Evolutionary conservation across 2,113 vertebrate species (phyloP).

Genomic region (Lampris megalopsis): DNA sequence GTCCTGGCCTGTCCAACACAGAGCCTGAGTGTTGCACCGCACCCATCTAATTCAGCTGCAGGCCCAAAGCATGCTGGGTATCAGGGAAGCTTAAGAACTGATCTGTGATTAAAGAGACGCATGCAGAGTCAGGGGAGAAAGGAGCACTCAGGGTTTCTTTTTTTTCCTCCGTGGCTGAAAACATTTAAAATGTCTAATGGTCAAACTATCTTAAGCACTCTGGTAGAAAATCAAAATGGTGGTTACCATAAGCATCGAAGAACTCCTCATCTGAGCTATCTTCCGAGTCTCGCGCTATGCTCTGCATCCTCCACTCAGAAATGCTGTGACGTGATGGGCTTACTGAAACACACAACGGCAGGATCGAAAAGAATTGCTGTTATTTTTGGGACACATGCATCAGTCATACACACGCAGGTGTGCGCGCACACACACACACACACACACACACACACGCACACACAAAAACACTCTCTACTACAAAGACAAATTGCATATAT

Average conservation of each 20-base stretch:
- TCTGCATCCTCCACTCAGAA: slow-evolving; percentile 98
- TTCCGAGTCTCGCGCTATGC: slow-evolving; percentile 94
- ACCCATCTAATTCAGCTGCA: slow-evolving; percentile 75
- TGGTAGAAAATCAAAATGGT: slow-evolving; percentile 1
- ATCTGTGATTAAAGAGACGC: slow-evolving; percentile 78
- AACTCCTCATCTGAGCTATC: slow-evolving; percentile 96
- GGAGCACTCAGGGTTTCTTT: neutral
- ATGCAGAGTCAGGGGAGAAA: slow-evolving; percentile 58
- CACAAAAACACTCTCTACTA: slow-evolving; percentile 20
- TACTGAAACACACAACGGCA: slow-evolving; percentile 82
- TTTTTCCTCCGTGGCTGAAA: slow-evolving; percentile 7
- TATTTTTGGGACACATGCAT: slow-evolving; percentile 61
- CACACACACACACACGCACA: slow-evolving; percentile 9
- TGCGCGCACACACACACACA: neutral
- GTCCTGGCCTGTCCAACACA: slow-evolving; percentile 43
- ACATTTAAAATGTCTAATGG: neutral
- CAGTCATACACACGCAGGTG: slow-evolving; percentile 12
- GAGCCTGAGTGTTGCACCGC: slow-evolving; percentile 26
- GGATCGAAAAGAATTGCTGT: slow-evolving; percentile 56
- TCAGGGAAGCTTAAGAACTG: slow-evolving; percentile 80
- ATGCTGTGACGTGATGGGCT: slow-evolving; percentile 94
- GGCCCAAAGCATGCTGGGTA: slow-evolving; percentile 80
- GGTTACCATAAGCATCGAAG: slow-evolving; percentile 94
- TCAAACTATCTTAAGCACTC: neutral
- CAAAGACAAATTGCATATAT: slow-evolving; percentile 52